These are phyloP conservation scores for Homarus gammarus DNA, from an alignment of 2,888 invertebrate genomes.

Conservation along the genomic window DNA sequence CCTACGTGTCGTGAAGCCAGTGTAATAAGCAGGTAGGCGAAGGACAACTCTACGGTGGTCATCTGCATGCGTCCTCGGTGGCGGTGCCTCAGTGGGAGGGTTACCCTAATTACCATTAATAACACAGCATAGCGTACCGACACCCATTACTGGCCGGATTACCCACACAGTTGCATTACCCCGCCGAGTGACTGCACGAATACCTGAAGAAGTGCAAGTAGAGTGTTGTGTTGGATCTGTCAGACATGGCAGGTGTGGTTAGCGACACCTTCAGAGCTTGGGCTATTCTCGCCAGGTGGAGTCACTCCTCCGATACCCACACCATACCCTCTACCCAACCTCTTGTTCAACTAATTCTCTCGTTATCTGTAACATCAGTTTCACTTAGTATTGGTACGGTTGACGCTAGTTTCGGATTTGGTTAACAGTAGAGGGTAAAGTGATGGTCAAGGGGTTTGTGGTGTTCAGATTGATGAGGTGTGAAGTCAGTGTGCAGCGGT, in stretches of 20 bases:
- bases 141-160: conserved; percentile 48
- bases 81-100: conserved; percentile 29
- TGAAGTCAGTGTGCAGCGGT: conserved; percentile 4
- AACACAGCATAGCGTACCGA: conserved; percentile 29
- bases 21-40: conserved; percentile 62
- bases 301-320: not conserved
- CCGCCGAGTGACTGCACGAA: conserved; percentile 23
- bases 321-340: not conserved
- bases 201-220: conserved; percentile 35
- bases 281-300: conserved; percentile 19
- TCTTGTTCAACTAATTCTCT: not conserved
- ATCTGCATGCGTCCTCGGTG: conserved; percentile 43
- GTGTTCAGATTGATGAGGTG: not conserved
- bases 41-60: conserved; percentile 33
- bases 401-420: too few relatives aligned
- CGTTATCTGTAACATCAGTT: not conserved
- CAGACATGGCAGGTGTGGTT: conserved; percentile 41
- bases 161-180: conserved; percentile 37
- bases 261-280: conserved; percentile 38
- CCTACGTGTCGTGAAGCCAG: conserved; percentile 69
- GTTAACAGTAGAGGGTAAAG: too few relatives aligned
- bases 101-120: conserved; percentile 50
- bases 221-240: conserved; percentile 2
- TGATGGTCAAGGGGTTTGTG: too few relatives aligned
- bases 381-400: too few relatives aligned